Evolutionary conservation across 2,888 invertebrate species (phyloP).

Genomic region (Herminia tarsipennalis): DNA sequence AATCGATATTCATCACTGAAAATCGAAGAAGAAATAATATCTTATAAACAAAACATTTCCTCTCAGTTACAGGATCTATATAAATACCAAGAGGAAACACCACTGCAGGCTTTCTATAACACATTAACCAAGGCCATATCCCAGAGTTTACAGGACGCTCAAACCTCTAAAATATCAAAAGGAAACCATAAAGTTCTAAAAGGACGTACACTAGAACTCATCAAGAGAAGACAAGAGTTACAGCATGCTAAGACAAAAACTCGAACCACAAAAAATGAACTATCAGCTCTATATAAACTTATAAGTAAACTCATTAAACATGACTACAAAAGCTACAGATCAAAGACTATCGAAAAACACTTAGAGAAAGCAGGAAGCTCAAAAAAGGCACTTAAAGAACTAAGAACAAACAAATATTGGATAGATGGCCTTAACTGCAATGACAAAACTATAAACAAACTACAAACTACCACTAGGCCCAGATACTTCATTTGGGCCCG

Average conservation of each 20-base stretch:
- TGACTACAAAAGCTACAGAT: slow-evolving; percentile 14
- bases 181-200: slow-evolving; percentile 5
- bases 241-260: slow-evolving; percentile 6
- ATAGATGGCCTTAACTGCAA: slow-evolving; percentile 12
- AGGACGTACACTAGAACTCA: slow-evolving; percentile 12
- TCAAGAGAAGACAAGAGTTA: slow-evolving; percentile 23
- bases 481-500: no score
- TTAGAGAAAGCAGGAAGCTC: no score
- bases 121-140: slow-evolving; percentile 2
- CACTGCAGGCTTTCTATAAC: slow-evolving; percentile 7
- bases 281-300: slow-evolving; percentile 16
- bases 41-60: slow-evolving; percentile 7
- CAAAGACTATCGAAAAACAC: slow-evolving; percentile 21
- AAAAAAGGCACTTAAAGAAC: slow-evolving; percentile 27
- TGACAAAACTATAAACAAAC: slow-evolving; percentile 5
- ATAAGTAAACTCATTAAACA: slow-evolving; percentile 23
- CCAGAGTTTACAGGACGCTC: slow-evolving; percentile 3
- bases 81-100: slow-evolving; percentile 2
- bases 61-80: neutral
- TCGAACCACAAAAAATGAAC: neutral
- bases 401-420: slow-evolving; percentile 15
- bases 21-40: slow-evolving; percentile 7
- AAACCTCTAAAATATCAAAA: no score
- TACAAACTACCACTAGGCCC: no score
- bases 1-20: slow-evolving; percentile 5